Evolutionary conservation across 1,140 invertebrate genomes (phyloP), one percentile per base, ranked within the genome.

Genomic region (Pararge aegeria): DNA sequence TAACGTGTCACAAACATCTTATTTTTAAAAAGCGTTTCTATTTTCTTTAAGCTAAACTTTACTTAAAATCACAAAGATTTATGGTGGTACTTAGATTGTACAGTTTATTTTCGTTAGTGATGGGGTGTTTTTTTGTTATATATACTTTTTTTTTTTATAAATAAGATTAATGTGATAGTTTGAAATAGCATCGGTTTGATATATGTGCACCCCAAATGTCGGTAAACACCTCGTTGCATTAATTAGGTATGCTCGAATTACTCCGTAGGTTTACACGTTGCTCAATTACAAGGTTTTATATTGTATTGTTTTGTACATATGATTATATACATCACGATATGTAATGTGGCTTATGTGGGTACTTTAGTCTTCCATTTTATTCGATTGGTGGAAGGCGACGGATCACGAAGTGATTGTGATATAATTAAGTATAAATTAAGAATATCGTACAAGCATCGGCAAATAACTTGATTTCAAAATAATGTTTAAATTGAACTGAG

Each of bases 201-300:
- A 27, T 7, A 27, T 7, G 27, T 34, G 10, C n/a, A 34, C n/a
- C 30, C 7, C 3, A 34, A 34, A 34, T 27, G 30, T 12, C 38
- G 38, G 16, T 40, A 16, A 40, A 16, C 16, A 40, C 38, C 13
- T 40, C 38, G 15, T 40, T 16, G 2, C 16, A 5, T 40, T 16
- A 16, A 16, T 16, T 40, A 40, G 9, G 3, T 16, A 18, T 15
- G 13, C 5, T 16, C 5, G 38, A 15, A 40, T 40, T 15, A 16
- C 7, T 16, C 38, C 16, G 38, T 40, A 40, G 15, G 13, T 4
- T 34, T 40, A 40, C 1, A 40, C 13, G 2, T 4, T 40, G 38
- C 38, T 40, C 38, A 40, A 40, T 40, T 16, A 40, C 16, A 40
- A 40, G 38, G 38, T 40, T 40, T 40, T 40, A 40, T 40, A 40